These are phyloP conservation scores for Oenanthe melanoleuca DNA, from an alignment of 2,113 vertebrate species.

Conservation along the genomic window DNA sequence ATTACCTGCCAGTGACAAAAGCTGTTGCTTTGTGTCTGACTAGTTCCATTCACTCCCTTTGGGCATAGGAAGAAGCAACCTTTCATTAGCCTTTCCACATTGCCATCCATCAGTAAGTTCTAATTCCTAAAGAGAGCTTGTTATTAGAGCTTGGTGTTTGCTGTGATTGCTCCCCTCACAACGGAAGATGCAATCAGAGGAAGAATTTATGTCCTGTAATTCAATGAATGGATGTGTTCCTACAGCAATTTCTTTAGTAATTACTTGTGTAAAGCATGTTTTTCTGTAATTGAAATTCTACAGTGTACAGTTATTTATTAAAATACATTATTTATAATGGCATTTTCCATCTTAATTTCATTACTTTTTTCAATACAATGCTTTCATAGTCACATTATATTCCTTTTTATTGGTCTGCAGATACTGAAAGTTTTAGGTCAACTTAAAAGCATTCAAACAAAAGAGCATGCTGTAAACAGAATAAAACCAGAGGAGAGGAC, in stretches of 20 bases:
- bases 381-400: not conserved
- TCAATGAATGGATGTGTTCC: constrained; percentile 65
- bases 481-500: not conserved
- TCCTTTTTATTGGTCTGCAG: not conserved
- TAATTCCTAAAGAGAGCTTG: constrained; percentile 12
- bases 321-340: constrained; percentile 64
- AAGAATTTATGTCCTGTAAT: constrained; percentile 64
- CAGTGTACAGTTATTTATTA: constrained; percentile 57
- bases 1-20: not conserved
- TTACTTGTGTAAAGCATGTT: constrained; percentile 67
- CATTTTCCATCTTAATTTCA: constrained; percentile 34
- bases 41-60: not conserved
- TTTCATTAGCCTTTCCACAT: not conserved
- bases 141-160: constrained; percentile 42
- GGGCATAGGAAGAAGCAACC: not conserved
- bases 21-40: not conserved
- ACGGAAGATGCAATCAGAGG: constrained; percentile 66
- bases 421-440: not conserved
- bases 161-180: constrained; percentile 59
- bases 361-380: constrained; percentile 6
- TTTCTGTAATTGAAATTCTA: constrained; percentile 70
- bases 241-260: constrained; percentile 60
- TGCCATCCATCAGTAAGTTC: not conserved
- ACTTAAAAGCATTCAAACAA: not conserved
- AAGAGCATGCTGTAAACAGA: not conserved